Conservation (phyloP, 2,113 vertebrate genomes). For the Ammospiza nelsoni region DNA sequence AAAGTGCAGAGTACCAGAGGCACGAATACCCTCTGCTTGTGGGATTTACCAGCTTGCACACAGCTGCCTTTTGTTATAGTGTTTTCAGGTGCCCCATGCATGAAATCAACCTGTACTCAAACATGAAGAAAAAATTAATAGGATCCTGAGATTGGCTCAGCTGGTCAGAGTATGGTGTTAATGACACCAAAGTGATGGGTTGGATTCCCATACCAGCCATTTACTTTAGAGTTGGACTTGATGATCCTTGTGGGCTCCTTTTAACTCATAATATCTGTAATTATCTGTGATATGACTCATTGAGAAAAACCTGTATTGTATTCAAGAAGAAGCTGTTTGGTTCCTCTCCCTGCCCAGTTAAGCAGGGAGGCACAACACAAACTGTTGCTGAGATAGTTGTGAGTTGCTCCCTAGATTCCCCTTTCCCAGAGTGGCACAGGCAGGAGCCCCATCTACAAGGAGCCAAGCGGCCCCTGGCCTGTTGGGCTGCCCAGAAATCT, state of each 20-base stretch:
- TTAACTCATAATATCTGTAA: neutral
- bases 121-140: neutral
- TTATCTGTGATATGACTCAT: neutral
- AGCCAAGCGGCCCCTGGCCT: neutral
- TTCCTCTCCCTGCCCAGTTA: neutral
- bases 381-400: neutral
- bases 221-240: neutral
- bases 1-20: neutral
- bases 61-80: neutral
- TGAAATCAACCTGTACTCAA: neutral
- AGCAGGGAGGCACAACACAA: neutral
- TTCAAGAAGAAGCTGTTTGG: neutral
- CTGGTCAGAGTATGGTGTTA: neutral
- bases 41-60: neutral
- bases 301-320: neutral
- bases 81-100: neutral
- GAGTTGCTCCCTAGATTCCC: neutral
- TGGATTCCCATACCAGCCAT: neutral
- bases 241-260: neutral
- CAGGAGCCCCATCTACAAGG: neutral
- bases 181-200: neutral
- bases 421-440: neutral
- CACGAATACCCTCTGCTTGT: rapidly evolving
- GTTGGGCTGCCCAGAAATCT: neutral
- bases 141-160: neutral